Evolutionary conservation across 1,140 invertebrate genomes (phyloP).

Genomic region (Asobara japonica): DNA sequence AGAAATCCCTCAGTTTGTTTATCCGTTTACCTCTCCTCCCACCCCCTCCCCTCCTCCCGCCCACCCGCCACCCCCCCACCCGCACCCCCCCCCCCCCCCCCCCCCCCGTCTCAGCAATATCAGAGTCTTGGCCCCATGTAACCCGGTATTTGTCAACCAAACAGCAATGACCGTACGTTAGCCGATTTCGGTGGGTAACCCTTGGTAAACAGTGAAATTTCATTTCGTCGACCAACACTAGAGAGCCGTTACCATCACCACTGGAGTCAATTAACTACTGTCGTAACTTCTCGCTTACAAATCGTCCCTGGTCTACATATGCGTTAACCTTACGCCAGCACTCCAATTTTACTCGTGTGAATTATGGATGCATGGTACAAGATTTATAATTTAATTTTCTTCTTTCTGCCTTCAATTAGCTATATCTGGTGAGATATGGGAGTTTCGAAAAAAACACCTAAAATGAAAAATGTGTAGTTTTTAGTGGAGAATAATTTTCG

Average conservation of each 20-base stretch:
- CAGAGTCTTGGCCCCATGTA: neutral
- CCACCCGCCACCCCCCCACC: neutral
- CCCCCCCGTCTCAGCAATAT: neutral
- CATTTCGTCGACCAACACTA: conserved; percentile 29
- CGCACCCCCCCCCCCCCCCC: neutral
- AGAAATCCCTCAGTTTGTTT: neutral
- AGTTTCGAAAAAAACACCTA: too few relatives aligned
- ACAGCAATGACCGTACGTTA: conserved; percentile 36
- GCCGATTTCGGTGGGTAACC: conserved; percentile 33
- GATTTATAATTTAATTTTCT: neutral
- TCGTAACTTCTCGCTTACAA: conserved; percentile 8
- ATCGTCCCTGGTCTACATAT: neutral
- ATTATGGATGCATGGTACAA: neutral
- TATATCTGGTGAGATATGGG: neutral
- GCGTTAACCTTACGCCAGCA: neutral
- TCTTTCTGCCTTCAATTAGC: neutral
- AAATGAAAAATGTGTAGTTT: too few relatives aligned
- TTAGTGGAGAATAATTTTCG: too few relatives aligned
- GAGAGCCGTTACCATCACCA: conserved; percentile 6
- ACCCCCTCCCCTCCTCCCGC: neutral
- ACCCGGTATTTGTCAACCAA: conserved; percentile 14
- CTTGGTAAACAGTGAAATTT: conserved; percentile 37
- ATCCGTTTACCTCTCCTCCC: neutral
- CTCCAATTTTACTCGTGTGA: neutral
- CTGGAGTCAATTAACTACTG: conserved; percentile 11